Conservation (phyloP, 1,140 invertebrate genomes). For the Halyomorpha halys region DNA sequence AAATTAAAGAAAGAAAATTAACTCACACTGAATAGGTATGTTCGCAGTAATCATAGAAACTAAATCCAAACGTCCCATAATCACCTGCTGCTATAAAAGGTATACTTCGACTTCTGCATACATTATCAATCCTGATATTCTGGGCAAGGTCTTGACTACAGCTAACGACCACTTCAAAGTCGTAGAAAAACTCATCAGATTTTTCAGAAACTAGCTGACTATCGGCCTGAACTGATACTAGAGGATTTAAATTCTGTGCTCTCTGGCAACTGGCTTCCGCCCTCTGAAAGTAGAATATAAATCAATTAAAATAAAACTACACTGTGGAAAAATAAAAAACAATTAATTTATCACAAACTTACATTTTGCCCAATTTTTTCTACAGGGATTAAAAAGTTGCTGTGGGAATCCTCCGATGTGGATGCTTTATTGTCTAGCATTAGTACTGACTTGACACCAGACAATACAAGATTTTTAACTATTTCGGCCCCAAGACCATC, state of each 20-base stretch:
- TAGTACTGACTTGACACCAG: conserved; percentile 83
- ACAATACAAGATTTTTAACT: conserved; percentile 90
- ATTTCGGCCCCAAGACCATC: conserved; percentile 89
- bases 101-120: conserved; percentile 66
- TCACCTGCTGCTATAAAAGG: conserved; percentile 86
- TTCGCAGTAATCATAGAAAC: conserved; percentile 76
- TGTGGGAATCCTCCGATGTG: conserved; percentile 58
- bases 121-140: conserved; percentile 62
- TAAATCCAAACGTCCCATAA: conserved; percentile 87
- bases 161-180: conserved; percentile 78
- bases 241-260: conserved; percentile 78
- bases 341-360: conserved; percentile 31
- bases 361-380: conserved; percentile 60
- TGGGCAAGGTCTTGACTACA: conserved; percentile 59
- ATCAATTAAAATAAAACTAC: not conserved
- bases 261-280: conserved; percentile 67
- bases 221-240: conserved; percentile 75
- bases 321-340: not conserved
- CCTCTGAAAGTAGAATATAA: conserved; percentile 49
- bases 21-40: conserved; percentile 81
- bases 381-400: conserved; percentile 65
- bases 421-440: conserved; percentile 71
- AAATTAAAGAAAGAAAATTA: conserved; percentile 13
- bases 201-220: conserved; percentile 46
- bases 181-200: conserved; percentile 60